Evolutionary conservation across 2,113 vertebrate species (phyloP).

Genomic region (Cavia aperea): DNA sequence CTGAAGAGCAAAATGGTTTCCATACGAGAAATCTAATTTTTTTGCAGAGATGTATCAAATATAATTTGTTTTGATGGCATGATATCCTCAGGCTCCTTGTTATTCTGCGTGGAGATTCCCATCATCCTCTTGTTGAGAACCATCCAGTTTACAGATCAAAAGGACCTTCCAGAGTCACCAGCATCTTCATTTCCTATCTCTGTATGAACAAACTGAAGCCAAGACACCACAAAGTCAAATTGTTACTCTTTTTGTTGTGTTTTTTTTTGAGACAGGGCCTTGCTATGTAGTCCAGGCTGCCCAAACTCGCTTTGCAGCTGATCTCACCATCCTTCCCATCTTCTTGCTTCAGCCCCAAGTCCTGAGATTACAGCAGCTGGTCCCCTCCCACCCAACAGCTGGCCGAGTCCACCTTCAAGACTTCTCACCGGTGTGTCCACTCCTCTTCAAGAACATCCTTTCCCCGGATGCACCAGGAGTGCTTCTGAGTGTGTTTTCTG

Average conservation of each 20-base stretch:
- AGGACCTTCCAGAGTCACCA: not conserved
- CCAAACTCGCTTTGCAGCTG: not conserved
- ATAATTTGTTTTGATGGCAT: not conserved
- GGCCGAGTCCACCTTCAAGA: not conserved
- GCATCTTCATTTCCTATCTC: not conserved
- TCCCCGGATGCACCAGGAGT: not conserved
- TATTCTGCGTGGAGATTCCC: not conserved
- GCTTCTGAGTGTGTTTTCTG: not conserved
- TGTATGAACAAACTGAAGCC: not conserved
- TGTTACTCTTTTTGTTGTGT: not conserved
- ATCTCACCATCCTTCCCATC: not conserved
- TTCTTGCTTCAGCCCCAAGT: not conserved
- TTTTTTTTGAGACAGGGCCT: not conserved
- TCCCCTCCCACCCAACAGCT: not conserved
- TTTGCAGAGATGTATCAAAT: not conserved
- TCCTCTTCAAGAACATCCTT: not conserved
- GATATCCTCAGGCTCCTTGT: not conserved
- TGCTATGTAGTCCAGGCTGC: not conserved
- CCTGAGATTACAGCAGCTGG: not conserved
- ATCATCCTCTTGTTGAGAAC: constrained; percentile 1
- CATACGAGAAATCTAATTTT: not conserved
- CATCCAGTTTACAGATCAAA: not conserved
- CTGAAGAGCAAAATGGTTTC: not conserved
- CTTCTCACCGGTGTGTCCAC: not conserved
- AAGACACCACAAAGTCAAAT: not conserved